Conservation (phyloP, 2,888 invertebrate species). For the Caenorhabditis auriculariae region DNA sequence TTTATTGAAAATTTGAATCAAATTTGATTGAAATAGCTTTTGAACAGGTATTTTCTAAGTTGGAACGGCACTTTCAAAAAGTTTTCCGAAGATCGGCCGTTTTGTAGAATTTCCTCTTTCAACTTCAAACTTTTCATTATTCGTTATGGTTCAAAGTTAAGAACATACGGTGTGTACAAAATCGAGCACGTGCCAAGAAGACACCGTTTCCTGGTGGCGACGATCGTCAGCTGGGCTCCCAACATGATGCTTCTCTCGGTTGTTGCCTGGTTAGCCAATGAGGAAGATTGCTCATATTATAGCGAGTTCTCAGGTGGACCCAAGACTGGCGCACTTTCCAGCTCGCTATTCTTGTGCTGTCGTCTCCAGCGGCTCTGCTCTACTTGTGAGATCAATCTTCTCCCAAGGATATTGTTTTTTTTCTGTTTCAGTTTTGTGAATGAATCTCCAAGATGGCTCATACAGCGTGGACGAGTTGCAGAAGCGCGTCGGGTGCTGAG, state of each 20-base stretch:
- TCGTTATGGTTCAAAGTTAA: too few relatives aligned
- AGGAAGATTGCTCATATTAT: too few relatives aligned
- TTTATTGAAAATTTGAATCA: too few relatives aligned
- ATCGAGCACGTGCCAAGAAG: slow-evolving; percentile 50
- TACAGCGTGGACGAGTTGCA: slow-evolving; percentile 43
- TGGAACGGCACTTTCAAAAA: too few relatives aligned
- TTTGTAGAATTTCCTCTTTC: too few relatives aligned
- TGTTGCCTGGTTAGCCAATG: too few relatives aligned
- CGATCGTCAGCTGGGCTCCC: slow-evolving; percentile 44
- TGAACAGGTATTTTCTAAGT: too few relatives aligned
- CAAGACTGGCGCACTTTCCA: slow-evolving; percentile 47
- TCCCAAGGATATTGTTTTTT: too few relatives aligned
- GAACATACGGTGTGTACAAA: slow-evolving; percentile 31
- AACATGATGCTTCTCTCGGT: slow-evolving; percentile 48
- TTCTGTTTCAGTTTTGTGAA: slow-evolving; percentile 31
- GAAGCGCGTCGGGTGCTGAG: slow-evolving; percentile 42
- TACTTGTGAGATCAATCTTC: slow-evolving; percentile 32
- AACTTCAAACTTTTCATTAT: too few relatives aligned
- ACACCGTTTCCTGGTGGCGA: slow-evolving; percentile 47
- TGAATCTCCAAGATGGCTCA: slow-evolving; percentile 46
- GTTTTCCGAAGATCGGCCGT: too few relatives aligned
- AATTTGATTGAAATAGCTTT: too few relatives aligned
- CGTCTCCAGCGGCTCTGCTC: slow-evolving; percentile 40
- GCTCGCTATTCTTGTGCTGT: slow-evolving; percentile 19
- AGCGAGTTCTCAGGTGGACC: too few relatives aligned